phyloP scores from a whole-genome alignment of 2,888 invertebrate genomes.

The Amiota minor region DNA sequence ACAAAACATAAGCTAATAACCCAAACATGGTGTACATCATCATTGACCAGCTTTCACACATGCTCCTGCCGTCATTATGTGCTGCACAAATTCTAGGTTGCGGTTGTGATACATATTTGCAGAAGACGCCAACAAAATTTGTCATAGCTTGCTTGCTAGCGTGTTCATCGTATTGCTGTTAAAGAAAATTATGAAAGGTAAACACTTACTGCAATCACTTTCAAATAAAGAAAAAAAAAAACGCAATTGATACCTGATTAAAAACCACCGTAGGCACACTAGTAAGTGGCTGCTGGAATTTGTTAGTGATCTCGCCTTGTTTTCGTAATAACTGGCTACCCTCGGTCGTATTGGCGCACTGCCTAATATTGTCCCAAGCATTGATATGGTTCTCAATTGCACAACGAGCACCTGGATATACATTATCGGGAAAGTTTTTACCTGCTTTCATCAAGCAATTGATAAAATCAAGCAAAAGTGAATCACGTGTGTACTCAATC shows the following conservation, averaged over 20 bases:
- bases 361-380: conserved; percentile 74
- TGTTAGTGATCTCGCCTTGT: conserved; percentile 76
- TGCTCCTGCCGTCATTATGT: conserved; percentile 58
- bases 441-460: conserved; percentile 72
- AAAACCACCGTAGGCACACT: conserved; percentile 82
- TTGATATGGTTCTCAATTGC: conserved; percentile 73
- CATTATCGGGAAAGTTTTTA: conserved; percentile 72
- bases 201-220: background rate
- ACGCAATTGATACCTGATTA: conserved; percentile 75
- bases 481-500: conserved; percentile 70
- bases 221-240: conserved; percentile 45
- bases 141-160: conserved; percentile 76
- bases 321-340: conserved; percentile 67
- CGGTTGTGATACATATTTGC: conserved; percentile 72
- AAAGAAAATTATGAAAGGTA: background rate
- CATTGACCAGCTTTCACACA: conserved; percentile 42
- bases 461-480: conserved; percentile 71
- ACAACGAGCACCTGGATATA: conserved; percentile 73
- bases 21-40: conserved; percentile 47
- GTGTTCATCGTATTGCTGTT: conserved; percentile 76
- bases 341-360: conserved; percentile 74
- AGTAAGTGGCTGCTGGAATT: conserved; percentile 76
- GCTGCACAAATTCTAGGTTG: conserved; percentile 65
- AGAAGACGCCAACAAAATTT: conserved; percentile 77
- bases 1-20: conserved; percentile 54